Evolutionary conservation across 35 echinoderm and acorn worm species (phyloP), one percentile per base, ranked within the genome.

Genomic region (Chiridota heheva): DNA sequence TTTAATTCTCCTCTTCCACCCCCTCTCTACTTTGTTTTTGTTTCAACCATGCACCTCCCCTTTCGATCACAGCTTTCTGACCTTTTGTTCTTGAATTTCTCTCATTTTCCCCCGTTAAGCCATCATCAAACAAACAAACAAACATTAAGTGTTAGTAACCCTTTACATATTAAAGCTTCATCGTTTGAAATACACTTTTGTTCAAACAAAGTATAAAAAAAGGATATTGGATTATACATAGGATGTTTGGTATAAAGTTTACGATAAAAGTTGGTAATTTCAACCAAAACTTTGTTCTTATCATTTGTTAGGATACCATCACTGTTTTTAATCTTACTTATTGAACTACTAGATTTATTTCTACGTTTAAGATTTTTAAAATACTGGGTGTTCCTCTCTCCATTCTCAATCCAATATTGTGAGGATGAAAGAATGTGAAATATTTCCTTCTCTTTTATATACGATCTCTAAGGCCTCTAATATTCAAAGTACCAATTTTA

Each of bases 241-340:
- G 42, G 34, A 69, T n/a, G n/a, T n/a, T n/a, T n/a, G 15, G 27
- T 37, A 31, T 69, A 10, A 22, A 69, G 13, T 16, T 69, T 36
- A 39, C 18, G 15, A 69, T 42, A 69, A 69, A 36, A 69, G 5
- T 15, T 69, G 6, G 12, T 69, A 69, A 69, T 69, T 36, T 69
- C 27, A 32, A 12, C 7, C 35, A 69, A 36, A 30, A 69, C 15
- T 39, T 20, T 63, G 33, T 63, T 28, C n/a, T 31, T 63, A 16
- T 63, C 60, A 18, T 20, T n/a, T 20, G 20, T 26, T 18, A 31
- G 8, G 33, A 63, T 28, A 12, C 13, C 26, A 18, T 0, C 28
- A 20, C 16, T 63, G 33, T 18, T 8, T 29, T 63, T 39, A 69
- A 69, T 63, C 24, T 63, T 10, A 63, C 13, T 25, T 30, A 63